Percentiles rank a stretch among this genome's conserved stretches.
phyloP scores from a whole-genome alignment of 2,888 invertebrate genomes.

The Zele albiditarsus region DNA sequence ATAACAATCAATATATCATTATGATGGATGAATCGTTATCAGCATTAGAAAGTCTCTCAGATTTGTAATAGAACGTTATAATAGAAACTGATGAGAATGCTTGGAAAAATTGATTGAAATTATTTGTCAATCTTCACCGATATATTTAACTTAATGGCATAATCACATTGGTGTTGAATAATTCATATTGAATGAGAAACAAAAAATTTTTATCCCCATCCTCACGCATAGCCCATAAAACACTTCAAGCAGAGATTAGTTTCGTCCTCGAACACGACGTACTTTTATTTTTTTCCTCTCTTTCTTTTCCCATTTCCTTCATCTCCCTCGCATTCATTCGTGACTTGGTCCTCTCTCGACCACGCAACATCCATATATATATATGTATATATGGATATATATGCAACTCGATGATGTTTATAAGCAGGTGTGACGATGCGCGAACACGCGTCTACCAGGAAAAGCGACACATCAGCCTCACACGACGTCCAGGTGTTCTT shows the following conservation, averaged over 20 bases:
- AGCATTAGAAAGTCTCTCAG: too few species aligned
- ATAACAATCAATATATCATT: too few species aligned
- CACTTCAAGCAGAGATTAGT: background rate
- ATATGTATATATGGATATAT: constrained; percentile 12
- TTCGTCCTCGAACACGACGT: background rate
- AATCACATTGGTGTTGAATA: background rate
- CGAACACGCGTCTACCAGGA: constrained; percentile 71
- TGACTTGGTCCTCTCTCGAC: constrained; percentile 9
- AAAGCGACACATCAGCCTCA: constrained; percentile 57
- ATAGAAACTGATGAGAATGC: too few species aligned
- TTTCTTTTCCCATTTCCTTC: constrained; percentile 24
- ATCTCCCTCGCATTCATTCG: constrained; percentile 14
- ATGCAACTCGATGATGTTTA: background rate
- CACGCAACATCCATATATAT: background rate
- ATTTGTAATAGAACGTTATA: too few species aligned
- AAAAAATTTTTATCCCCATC: constrained; percentile 12
- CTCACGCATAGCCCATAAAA: constrained; percentile 22
- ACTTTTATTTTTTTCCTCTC: constrained; percentile 6
- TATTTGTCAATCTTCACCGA: too few species aligned
- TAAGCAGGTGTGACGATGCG: constrained; percentile 73
- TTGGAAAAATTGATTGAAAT: too few species aligned
- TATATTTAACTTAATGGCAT: too few species aligned
- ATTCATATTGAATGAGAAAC: background rate
- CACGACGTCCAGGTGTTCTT: constrained; percentile 66
- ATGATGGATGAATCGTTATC: too few species aligned